Base-by-base conservation (phyloP, 2,888 invertebrate genomes). In the Tetrapedia diversipes region DNA sequence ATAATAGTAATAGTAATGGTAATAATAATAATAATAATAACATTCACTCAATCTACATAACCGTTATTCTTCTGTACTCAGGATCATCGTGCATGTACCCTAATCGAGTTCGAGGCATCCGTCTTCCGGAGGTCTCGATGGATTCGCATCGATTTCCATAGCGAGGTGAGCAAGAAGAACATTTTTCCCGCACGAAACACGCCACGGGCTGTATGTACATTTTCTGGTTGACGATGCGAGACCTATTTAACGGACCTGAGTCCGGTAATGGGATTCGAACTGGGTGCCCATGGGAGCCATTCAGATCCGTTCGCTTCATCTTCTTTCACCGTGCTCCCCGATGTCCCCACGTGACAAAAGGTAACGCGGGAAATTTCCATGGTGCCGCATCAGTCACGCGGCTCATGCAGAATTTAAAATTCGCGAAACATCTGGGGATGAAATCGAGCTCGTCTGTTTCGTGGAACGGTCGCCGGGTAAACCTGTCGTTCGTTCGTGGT, bases 171-270 rank as follows among this genome's bases (percentile, higher is more conserved):
- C n/a, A n/a, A 87, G 85, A 88, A 87, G 85, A 80, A 79, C 79
- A 78, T 83, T 80, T 76, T 82, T 76, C 81, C 80, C 82, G 75
- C 80, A 74, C 78, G 83, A 67, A 63, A 65, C 56, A 75, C 75
- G 72, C 72, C 69, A 59, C 77, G 66, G 77, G 76, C 67, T 84
- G 81, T 86, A 85, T 86, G 89, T 90, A 90, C 90, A 91, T 92
- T 92, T 92, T 92, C 91, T 89, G 91, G 91, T 92, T 90, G 91
- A 90, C 91, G 91, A 92, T 91, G 91, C 91, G 91, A 90, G 89
- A 91, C 91, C 91, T 92, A 92, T 92, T 92, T 92, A 92, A 92
- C 91, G 91, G 91, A 89, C 90, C 90, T 91, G 91, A 91, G 91
- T 91, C 90, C 91, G 91, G 91, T 91, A 91, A 91, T 91, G 91